Conservation (phyloP, 2,113 vertebrate species). For the Rynchops niger region DNA sequence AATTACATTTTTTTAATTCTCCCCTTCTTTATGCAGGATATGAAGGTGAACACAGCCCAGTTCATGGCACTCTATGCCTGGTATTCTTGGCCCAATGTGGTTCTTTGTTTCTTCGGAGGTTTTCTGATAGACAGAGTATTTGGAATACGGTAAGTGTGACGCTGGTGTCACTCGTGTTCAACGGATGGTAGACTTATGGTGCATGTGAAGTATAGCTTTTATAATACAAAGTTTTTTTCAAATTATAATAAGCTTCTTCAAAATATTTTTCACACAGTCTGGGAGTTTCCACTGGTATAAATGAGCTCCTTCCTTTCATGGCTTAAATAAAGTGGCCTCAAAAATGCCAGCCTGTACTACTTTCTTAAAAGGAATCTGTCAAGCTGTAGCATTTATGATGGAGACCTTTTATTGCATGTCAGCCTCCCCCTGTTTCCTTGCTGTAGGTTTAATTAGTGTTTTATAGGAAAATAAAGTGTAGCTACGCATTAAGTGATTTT, state of each 20-base stretch:
- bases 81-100: slow-evolving; percentile 98
- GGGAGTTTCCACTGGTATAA: fast-evolving
- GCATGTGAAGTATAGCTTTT: fast-evolving
- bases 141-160: slow-evolving; percentile 84
- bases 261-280: fast-evolving
- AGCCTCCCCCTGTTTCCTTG: not conserved
- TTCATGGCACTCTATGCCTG: slow-evolving; percentile 98
- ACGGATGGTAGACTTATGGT: fast-evolving
- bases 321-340: not conserved
- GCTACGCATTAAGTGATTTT: not conserved
- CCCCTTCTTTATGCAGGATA: slow-evolving; percentile 75
- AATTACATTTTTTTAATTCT: fast-evolving
- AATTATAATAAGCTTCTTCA: fast-evolving
- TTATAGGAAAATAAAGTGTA: fast-evolving
- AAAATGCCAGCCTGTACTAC: fast-evolving
- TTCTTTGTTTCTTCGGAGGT: slow-evolving; percentile 95
- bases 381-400: fast-evolving
- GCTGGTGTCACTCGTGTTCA: fast-evolving
- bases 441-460: fast-evolving
- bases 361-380: not conserved
- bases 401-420: fast-evolving
- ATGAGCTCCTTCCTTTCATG: not conserved
- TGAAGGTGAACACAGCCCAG: slow-evolving; percentile 86
- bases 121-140: slow-evolving; percentile 94
- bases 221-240: fast-evolving